phyloP scores from a whole-genome alignment of 1,140 invertebrate genomes.

The Conus betulinus region DNA sequence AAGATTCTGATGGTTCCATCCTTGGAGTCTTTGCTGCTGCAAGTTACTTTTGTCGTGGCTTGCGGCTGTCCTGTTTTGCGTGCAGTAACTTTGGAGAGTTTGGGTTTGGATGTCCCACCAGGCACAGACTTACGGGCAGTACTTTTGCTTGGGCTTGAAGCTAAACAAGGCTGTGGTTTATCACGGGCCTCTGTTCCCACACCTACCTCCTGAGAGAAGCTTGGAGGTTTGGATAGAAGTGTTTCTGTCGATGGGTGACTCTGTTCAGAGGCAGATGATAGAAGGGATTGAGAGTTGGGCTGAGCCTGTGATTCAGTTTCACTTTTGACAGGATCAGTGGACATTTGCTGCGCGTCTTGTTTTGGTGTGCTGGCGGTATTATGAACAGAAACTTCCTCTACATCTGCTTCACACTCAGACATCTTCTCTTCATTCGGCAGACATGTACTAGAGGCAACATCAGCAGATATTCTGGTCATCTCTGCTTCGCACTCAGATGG shows the following conservation, averaged over 20 bases:
- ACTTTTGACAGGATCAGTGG: neutral
- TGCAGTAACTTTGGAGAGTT: neutral
- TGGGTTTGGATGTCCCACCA: neutral
- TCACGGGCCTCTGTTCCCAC: neutral
- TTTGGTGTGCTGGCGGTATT: neutral
- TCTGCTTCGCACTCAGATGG: neutral
- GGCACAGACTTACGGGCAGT: slow-evolving; percentile 3
- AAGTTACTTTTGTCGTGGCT: neutral
- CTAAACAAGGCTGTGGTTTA: neutral
- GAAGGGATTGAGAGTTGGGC: neutral
- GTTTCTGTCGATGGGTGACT: neutral
- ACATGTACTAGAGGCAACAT: neutral
- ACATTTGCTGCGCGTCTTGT: neutral
- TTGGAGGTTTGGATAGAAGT: neutral
- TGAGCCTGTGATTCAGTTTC: neutral
- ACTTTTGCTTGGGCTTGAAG: neutral
- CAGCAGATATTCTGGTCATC: neutral
- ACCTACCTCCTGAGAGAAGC: neutral
- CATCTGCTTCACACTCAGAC: neutral
- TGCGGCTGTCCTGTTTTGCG: slow-evolving; percentile 11
- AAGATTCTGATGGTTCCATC: slow-evolving; percentile 19
- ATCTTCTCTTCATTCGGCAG: neutral
- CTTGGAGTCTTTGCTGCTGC: neutral
- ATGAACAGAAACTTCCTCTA: neutral
- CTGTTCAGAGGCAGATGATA: neutral